A percentile compares a stretch with the other conserved stretches of the same genome.
Evolutionary conservation across 2,797 vertebrate genomes (phyloP).

Genomic region (Psittacula echo): DNA sequence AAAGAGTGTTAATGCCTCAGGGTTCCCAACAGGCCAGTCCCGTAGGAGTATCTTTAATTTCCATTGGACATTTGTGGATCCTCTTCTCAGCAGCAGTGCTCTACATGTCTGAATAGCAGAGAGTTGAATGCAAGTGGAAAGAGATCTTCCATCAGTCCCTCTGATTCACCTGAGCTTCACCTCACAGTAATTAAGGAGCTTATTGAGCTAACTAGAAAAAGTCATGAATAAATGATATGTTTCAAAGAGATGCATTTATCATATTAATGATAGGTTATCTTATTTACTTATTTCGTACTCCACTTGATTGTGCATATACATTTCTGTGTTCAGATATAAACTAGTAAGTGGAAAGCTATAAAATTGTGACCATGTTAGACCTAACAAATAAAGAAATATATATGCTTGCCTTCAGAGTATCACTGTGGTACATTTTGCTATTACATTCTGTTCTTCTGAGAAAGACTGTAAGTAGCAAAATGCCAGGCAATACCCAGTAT

Average conservation of each 20-base stretch:
- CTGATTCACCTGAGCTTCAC: slow-evolving; percentile 23
- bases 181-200: slow-evolving; percentile 8
- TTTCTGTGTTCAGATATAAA: background rate
- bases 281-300: background rate
- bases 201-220: slow-evolving; percentile 20
- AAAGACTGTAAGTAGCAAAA: slow-evolving; percentile 1
- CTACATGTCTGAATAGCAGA: background rate
- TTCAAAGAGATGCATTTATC: background rate
- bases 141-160: background rate
- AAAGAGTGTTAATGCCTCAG: background rate
- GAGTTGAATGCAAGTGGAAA: slow-evolving; percentile 10
- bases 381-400: background rate
- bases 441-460: slow-evolving; percentile 9
- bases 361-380: background rate
- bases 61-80: background rate
- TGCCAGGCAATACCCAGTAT: background rate
- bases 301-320: background rate
- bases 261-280: background rate
- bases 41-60: background rate
- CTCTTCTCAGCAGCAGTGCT: slow-evolving; percentile 7
- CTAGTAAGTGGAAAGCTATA: background rate
- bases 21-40: background rate
- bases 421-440: background rate
- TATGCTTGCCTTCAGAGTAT: background rate
- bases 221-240: background rate